Evolutionary conservation across 2,113 vertebrate genomes (phyloP).

Genomic region (Vicugna pacos): DNA sequence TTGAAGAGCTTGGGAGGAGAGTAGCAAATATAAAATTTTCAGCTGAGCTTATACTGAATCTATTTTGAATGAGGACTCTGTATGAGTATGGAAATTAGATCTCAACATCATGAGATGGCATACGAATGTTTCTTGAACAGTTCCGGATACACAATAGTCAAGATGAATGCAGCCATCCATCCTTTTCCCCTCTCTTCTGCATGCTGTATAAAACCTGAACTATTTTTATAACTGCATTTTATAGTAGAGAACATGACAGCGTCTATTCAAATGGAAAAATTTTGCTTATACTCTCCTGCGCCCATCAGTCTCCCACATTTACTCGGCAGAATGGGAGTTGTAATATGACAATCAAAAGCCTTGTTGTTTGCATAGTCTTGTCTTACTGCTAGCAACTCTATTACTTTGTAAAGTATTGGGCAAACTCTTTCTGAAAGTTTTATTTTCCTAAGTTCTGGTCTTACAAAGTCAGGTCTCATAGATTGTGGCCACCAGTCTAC

Average conservation of each 20-base stretch:
- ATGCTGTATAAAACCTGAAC: background rate
- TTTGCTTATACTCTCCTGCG: background rate
- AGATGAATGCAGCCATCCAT: background rate
- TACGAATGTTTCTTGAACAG: background rate
- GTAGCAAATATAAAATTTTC: background rate
- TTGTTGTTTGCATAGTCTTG: background rate
- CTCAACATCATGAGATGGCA: background rate
- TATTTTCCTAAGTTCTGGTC: background rate
- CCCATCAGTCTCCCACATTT: background rate
- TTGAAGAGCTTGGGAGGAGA: background rate
- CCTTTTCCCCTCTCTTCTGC: background rate
- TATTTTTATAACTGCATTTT: background rate
- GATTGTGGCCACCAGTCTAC: background rate
- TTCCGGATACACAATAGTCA: background rate
- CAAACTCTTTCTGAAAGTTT: background rate
- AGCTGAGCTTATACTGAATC: background rate
- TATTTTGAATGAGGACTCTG: background rate
- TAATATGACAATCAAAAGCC: background rate
- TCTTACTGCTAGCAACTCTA: background rate
- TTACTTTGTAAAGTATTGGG: background rate
- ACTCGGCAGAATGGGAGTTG: background rate
- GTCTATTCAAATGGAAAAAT: background rate
- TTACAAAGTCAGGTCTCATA: background rate
- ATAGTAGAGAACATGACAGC: background rate
- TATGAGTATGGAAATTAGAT: slow-evolving; percentile 8